Evolutionary conservation across 2,888 invertebrate species (phyloP).

Genomic region (Drosophila leonis): DNA sequence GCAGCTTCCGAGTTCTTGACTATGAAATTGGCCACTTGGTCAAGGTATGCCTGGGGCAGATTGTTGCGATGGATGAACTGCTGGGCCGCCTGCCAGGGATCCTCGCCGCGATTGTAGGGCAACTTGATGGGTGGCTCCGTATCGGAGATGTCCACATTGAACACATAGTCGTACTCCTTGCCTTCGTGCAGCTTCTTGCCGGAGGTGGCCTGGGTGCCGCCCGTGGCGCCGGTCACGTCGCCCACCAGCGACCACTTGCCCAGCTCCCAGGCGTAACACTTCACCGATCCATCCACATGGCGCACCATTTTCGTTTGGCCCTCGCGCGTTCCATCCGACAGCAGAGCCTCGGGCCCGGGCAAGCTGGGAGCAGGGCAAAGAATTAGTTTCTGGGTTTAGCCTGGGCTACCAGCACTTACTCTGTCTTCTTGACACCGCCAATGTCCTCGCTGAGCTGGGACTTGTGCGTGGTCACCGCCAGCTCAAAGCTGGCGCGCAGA

Average conservation of each 20-base stretch:
- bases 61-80: constrained; percentile 94
- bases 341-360: constrained; percentile 92
- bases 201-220: constrained; percentile 88
- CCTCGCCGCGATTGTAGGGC: constrained; percentile 95
- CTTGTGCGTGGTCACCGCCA: constrained; percentile 89
- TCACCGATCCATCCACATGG: constrained; percentile 89
- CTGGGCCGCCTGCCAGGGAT: constrained; percentile 97
- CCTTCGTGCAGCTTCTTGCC: constrained; percentile 94
- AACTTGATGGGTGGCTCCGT: constrained; percentile 94
- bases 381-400: background rate
- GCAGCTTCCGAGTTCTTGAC: constrained; percentile 89
- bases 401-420: constrained; percentile 87
- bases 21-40: constrained; percentile 97
- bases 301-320: constrained; percentile 95
- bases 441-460: constrained; percentile 89
- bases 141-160: constrained; percentile 97
- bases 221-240: constrained; percentile 93
- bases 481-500: constrained; percentile 88
- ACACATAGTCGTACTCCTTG: constrained; percentile 97
- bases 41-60: constrained; percentile 94
- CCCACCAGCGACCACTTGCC: constrained; percentile 94
- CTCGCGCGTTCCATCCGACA: constrained; percentile 90
- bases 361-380: constrained; percentile 86
- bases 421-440: constrained; percentile 94
- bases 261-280: constrained; percentile 92